Evolutionary conservation across 2,888 invertebrate species (phyloP).

Genomic region (Caenorhabditis japonica): DNA sequence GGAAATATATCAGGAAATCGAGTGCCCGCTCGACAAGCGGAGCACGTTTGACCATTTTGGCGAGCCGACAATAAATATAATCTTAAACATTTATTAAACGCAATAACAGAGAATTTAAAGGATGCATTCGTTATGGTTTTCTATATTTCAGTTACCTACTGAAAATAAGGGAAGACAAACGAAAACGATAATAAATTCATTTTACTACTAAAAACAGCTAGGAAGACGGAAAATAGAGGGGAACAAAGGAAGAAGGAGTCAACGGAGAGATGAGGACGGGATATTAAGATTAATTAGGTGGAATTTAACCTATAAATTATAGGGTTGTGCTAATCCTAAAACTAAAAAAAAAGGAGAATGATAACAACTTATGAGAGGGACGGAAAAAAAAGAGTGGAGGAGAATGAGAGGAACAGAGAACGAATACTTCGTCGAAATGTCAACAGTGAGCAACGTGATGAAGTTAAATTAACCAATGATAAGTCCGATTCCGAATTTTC

Average conservation of each 20-base stretch:
- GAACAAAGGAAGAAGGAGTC: constrained; percentile 29
- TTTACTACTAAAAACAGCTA: constrained; percentile 35
- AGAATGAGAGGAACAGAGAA: constrained; percentile 3
- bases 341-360: constrained; percentile 10
- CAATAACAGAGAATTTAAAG: constrained; percentile 15
- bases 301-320: constrained; percentile 42
- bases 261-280: constrained; percentile 18
- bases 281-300: constrained; percentile 7
- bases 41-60: no score
- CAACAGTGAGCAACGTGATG: constrained; percentile 35
- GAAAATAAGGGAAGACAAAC: constrained; percentile 8
- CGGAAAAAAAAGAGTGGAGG: constrained; percentile 6
- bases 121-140: constrained; percentile 7
- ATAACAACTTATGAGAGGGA: constrained; percentile 31
- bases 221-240: background rate
- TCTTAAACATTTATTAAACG: constrained; percentile 27
- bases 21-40: no score
- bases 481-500: constrained; percentile 92
- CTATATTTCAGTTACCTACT: no score
- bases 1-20: no score
- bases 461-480: constrained; percentile 85
- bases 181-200: constrained; percentile 45
- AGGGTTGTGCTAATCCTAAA: constrained; percentile 34
- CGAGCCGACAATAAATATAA: no score
- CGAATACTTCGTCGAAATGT: constrained; percentile 42